A percentile compares a stretch with the other conserved stretches of the same genome.
These are phyloP conservation scores for Lethenteron reissneri DNA, from an alignment of 2,113 vertebrate genomes.

Conservation along the genomic window DNA sequence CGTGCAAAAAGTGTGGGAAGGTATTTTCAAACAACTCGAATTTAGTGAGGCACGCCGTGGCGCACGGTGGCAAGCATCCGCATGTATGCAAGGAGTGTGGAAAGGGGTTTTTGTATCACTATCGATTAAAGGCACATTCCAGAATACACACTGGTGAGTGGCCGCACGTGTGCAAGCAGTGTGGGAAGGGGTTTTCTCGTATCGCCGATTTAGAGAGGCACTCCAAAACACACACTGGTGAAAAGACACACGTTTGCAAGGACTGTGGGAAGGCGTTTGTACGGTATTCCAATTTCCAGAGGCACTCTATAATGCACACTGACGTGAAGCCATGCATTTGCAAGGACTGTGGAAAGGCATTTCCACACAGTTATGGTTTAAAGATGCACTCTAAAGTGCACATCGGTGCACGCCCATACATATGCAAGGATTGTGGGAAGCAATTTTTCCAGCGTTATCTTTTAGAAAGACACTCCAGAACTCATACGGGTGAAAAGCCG, in stretches of 20 bases:
- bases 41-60: background rate
- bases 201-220: background rate
- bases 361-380: background rate
- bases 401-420: background rate
- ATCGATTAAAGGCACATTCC: background rate
- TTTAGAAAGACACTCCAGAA: slow-evolving; percentile 2
- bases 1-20: slow-evolving; percentile 1
- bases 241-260: slow-evolving; percentile 2
- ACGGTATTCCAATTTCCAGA: background rate
- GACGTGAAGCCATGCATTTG: background rate
- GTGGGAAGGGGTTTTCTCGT: background rate
- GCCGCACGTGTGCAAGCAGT: background rate
- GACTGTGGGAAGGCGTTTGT: slow-evolving; percentile 3
- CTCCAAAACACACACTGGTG: slow-evolving; percentile 1
- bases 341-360: slow-evolving; percentile 1
- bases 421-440: background rate
- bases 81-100: background rate
- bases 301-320: background rate
- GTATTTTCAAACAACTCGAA: background rate
- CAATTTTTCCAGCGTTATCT: background rate
- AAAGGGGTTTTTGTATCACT: background rate
- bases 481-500: background rate
- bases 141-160: slow-evolving; percentile 2
- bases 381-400: background rate
- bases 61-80: background rate